Evolutionary conservation across 2,888 invertebrate genomes (phyloP), one percentile per base, ranked within the genome.

Genomic region (Tryphoninae sp.): DNA sequence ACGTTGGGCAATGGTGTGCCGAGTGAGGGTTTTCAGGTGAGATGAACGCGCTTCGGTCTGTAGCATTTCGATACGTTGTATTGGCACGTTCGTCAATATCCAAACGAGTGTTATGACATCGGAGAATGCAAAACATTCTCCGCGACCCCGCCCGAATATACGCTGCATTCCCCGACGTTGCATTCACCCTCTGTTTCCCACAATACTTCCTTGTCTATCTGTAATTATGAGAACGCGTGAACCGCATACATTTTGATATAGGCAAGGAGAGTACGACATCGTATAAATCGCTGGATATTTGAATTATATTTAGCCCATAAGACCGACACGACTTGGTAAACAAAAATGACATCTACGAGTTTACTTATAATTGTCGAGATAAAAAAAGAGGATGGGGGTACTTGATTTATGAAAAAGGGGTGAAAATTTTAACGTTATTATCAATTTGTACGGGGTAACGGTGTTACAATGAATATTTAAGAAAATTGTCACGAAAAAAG

Each of bases 41-140:
- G 53, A 76, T 68, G 68, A 53, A 61, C 61, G 33, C 23, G 61
- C 68, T 61, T 23, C 22, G 65, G 55, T 73, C 45, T 42, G 23
- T 61, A 19, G 55, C 42, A 62, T 59, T 55, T 68, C 42, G 68
- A 68, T 68, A 58, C 45, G 65, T 65, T 69, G 9, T 59, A 33
- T 76, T 58, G 78, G 76, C 78, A 68, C 80, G 81, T 78, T 78
- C 80, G 81, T 84, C 86, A 80, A 87, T 86, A 84, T 80, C 69
- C 69, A 80, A 72, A 78, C 77, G 79, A 67, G 81, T 82, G 81
- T 83, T 79, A 84, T 84, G 84, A 82, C 78, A 73, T 62, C 42
- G 65, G 33, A n/a, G 59, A 62, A 8, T 61, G 40, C 72, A 78
- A 45, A 45, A 45, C 7, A 33, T 7, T 33, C 33, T 33, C 33